Conservation (phyloP, 2,797 vertebrate genomes). For the Gymnocypris eckloni region DNA sequence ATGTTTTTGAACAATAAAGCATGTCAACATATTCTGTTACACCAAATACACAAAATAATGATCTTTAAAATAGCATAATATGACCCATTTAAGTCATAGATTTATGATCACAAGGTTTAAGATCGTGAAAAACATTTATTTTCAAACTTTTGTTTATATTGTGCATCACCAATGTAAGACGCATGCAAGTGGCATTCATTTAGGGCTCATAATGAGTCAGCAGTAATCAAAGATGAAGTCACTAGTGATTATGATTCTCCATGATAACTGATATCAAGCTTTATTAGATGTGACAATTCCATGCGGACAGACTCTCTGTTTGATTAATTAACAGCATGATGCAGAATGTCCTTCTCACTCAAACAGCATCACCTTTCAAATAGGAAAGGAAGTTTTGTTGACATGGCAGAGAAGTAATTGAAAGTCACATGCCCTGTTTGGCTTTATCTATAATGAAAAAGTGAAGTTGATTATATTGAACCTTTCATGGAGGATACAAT, state of each 20-base stretch:
- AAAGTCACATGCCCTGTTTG: background rate
- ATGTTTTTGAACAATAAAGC: too few species aligned
- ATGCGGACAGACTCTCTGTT: slow-evolving; percentile 19
- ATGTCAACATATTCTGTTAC: too few species aligned
- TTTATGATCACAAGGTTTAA: background rate
- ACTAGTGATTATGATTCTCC: slow-evolving; percentile 7
- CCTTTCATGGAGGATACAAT: background rate
- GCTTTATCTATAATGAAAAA: slow-evolving; percentile 1
- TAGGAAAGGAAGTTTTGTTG: background rate
- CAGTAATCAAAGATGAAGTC: slow-evolving; percentile 4
- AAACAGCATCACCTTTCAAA: slow-evolving; percentile 8
- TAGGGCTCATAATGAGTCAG: slow-evolving; percentile 17
- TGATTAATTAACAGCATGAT: slow-evolving; percentile 32
- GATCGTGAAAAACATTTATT: background rate
- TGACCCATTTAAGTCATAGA: background rate
- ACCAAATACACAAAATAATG: too few species aligned
- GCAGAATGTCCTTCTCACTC: slow-evolving; percentile 21
- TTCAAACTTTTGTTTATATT: background rate
- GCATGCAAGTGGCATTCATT: background rate
- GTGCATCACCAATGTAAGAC: background rate
- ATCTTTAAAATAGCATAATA: too few species aligned
- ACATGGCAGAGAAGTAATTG: background rate
- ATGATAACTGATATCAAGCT: slow-evolving; percentile 27
- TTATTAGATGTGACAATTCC: slow-evolving; percentile 45
- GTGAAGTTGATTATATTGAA: slow-evolving; percentile 12